Evolutionary conservation across 2,888 invertebrate genomes (phyloP), one percentile per base, ranked within the genome.

Genomic region (Hydrotaea diabolus): DNA sequence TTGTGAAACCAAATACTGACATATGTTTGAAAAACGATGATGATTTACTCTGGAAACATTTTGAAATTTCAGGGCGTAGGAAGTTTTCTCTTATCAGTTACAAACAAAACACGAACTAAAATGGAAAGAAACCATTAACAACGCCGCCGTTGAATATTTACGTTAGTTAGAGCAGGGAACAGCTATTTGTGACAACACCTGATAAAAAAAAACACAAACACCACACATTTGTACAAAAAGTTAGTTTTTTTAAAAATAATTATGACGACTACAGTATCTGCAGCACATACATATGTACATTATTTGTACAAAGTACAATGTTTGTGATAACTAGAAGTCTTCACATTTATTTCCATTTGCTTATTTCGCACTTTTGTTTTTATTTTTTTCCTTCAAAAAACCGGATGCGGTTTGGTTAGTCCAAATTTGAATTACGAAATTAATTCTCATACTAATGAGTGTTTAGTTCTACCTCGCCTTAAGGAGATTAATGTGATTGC

Each of bases 51-150:
- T 49, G 59, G 13, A 80, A 76, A 71, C 53, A 71, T 49, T 21
- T 59, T 2, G 49, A 57, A 49, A 69, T 49, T 46, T 57, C 59
- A 36, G 11, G 57, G 69, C 46, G 26, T 49, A 80, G 71, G 62
- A 80, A 80, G 36, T 62, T 31, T 13, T 39, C 49, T 36, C 59
- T 80, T 72, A 80, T 80, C 80, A 75, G 23, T 71, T 76, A 39
- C 69, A 59, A 69, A 69, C 69, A 39, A 39, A 39, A 39, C 39
- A 39, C 39, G 9, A 8, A 13, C 3, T 9, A 11, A 66, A 39
- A 66, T 15, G 31, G n/a, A 36, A n/a, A 53, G 46, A 21, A 75
- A 75, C 15, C n/a, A 75, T 43, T n/a, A 21, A 59, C 43, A 74
- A 19, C 21, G 13, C 49, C 19, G 39, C 46, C 23, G 43, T 75